Conservation (phyloP, 2,888 invertebrate species). For the Catocala fraxini region DNA sequence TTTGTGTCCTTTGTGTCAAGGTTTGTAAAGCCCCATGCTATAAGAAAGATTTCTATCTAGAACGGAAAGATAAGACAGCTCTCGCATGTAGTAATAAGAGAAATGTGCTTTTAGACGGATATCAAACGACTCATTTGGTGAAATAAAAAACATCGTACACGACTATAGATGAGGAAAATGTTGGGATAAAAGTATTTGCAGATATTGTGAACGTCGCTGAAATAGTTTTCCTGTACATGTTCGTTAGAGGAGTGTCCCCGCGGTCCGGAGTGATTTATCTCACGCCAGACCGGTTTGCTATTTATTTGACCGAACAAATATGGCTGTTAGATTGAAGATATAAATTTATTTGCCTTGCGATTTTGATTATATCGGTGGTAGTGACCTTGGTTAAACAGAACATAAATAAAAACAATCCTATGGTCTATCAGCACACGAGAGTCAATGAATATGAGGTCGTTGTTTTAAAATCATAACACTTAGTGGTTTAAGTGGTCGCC, state of each 20-base stretch:
- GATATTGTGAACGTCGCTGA: slow-evolving; percentile 23
- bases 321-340: slow-evolving; percentile 8
- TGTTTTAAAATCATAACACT: too few relatives aligned
- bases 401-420: too few relatives aligned
- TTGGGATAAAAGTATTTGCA: slow-evolving; percentile 5
- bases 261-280: slow-evolving; percentile 29
- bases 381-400: too few relatives aligned
- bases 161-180: slow-evolving; percentile 16
- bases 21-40: too few relatives aligned
- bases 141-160: slow-evolving; percentile 7
- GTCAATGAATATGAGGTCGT: too few relatives aligned
- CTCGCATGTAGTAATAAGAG: background rate
- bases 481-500: too few relatives aligned
- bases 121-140: slow-evolving; percentile 4
- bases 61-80: background rate
- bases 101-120: background rate
- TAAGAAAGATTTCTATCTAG: too few relatives aligned
- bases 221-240: slow-evolving; percentile 21
- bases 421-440: too few relatives aligned
- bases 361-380: too few relatives aligned
- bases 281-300: slow-evolving; percentile 7
- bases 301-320: slow-evolving; percentile 25
- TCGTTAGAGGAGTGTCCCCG: slow-evolving; percentile 14
- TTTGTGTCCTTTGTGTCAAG: too few relatives aligned
- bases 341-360: too few relatives aligned